Percentiles rank a stretch among this genome's conserved stretches.
Evolutionary conservation across 2,888 invertebrate genomes (phyloP).

Genomic region (Athalia circularis): DNA sequence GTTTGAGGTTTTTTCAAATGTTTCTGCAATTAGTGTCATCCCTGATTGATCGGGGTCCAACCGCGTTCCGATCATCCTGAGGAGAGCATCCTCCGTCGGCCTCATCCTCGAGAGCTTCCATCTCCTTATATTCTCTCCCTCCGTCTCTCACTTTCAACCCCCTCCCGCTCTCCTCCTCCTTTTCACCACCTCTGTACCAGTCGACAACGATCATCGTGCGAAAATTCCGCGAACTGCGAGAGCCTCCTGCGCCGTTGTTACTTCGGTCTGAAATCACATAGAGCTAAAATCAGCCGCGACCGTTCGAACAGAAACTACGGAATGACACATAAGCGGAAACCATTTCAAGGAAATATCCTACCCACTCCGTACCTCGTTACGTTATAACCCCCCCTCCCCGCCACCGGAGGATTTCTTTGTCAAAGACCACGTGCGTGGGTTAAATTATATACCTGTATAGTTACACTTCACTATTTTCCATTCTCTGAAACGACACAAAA

Average conservation of each 20-base stretch:
- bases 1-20: constrained; percentile 64
- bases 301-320: not conserved
- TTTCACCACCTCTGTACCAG: constrained; percentile 10
- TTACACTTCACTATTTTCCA: not conserved
- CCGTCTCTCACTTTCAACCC: no score
- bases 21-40: constrained; percentile 70
- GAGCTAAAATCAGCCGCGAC: constrained; percentile 11
- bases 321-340: constrained; percentile 39
- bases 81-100: not conserved
- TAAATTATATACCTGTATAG: not conserved
- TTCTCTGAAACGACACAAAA: not conserved
- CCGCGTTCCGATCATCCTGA: constrained; percentile 33
- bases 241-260: not conserved
- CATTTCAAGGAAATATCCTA: constrained; percentile 40
- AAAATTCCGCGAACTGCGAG: constrained; percentile 23
- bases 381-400: not conserved
- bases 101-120: not conserved
- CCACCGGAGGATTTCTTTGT: not conserved
- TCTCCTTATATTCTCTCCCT: not conserved
- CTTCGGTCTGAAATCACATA: no score
- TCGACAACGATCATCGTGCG: constrained; percentile 4
- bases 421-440: constrained; percentile 6
- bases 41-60: constrained; percentile 66
- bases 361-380: no score
- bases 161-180: not conserved